These are phyloP conservation scores for Strix uralensis DNA, from an alignment of 2,113 vertebrate genomes.

Conservation along the genomic window DNA sequence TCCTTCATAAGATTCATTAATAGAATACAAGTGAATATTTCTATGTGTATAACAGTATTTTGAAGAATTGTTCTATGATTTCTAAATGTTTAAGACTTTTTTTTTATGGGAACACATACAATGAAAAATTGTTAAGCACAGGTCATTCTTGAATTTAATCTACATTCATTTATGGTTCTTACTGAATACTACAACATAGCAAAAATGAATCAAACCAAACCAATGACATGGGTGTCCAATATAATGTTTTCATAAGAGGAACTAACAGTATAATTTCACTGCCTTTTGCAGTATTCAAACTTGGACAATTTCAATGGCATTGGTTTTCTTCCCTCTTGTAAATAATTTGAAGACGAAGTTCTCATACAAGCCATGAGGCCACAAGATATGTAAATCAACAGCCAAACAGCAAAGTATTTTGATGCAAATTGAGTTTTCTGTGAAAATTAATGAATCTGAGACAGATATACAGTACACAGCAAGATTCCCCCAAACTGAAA, in stretches of 20 bases:
- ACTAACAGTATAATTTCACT: background rate
- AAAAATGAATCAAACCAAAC: background rate
- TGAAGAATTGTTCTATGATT: background rate
- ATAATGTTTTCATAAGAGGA: background rate
- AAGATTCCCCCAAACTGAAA: conserved; percentile 67
- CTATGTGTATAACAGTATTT: background rate
- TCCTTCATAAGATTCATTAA: background rate
- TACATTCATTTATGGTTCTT: background rate
- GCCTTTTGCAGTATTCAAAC: background rate
- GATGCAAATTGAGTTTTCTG: conserved; percentile 64
- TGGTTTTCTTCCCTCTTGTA: background rate
- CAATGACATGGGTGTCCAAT: background rate
- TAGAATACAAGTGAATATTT: background rate
- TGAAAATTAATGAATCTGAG: conserved; percentile 69
- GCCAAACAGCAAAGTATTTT: background rate
- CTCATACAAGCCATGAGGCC: background rate
- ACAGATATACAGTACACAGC: conserved; percentile 14
- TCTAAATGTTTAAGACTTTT: background rate
- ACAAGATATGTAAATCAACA: conserved; percentile 48
- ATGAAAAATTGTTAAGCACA: background rate
- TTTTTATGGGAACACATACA: background rate
- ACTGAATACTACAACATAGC: background rate
- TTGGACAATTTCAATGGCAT: background rate
- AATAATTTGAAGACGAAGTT: conserved; percentile 30
- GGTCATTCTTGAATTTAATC: background rate